phyloP scores from a whole-genome alignment of 1,140 invertebrate species.

The Antheraea mylitta region DNA sequence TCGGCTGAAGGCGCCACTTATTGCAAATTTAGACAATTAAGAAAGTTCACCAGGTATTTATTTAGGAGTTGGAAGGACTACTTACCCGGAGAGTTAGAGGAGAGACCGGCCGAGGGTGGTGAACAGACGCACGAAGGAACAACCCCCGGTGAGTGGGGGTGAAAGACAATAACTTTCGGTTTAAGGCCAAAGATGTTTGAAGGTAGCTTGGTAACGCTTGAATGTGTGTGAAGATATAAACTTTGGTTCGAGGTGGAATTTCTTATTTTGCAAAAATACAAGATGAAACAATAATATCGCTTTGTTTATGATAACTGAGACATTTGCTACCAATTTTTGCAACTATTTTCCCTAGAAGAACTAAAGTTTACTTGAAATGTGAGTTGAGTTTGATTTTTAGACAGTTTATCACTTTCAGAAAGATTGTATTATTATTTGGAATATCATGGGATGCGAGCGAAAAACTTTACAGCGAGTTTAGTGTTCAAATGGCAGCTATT shows the following conservation, averaged over 20 bases:
- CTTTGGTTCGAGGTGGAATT: not conserved
- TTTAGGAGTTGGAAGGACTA: constrained; percentile 97
- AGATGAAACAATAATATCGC: not conserved
- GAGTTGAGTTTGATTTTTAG: not conserved
- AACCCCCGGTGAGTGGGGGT: constrained; percentile 45
- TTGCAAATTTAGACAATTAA: constrained; percentile 94
- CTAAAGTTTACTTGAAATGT: no score
- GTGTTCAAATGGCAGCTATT: not conserved
- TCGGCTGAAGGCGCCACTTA: constrained; percentile 95
- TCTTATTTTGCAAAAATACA: not conserved
- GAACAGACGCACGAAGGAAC: constrained; percentile 11
- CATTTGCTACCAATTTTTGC: not conserved
- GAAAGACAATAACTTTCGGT: constrained; percentile 15
- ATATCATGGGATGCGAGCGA: not conserved
- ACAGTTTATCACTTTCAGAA: not conserved
- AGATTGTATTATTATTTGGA: not conserved
- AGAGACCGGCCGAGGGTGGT: constrained; percentile 28
- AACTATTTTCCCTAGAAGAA: not conserved
- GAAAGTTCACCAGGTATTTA: constrained; percentile 94
- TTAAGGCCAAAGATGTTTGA: constrained; percentile 1
- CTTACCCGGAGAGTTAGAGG: constrained; percentile 86
- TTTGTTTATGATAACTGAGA: no score
- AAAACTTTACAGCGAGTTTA: not conserved
- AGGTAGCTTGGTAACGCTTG: not conserved
- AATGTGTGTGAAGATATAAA: not conserved